phyloP scores from a whole-genome alignment of 2,888 invertebrate species.

The Venustoraphidia nigricollis region DNA sequence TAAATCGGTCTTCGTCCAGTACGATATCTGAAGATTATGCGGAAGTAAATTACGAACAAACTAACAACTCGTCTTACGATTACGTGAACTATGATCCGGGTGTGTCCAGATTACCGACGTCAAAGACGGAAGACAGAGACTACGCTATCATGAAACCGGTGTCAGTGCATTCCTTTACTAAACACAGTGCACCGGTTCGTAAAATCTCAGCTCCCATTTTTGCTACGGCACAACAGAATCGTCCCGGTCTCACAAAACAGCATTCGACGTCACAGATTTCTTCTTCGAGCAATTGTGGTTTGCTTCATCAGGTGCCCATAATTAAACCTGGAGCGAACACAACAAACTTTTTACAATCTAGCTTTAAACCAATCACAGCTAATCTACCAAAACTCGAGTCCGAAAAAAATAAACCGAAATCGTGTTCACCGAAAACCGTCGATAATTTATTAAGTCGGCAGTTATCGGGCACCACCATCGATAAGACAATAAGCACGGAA shows the following conservation, averaged over 20 bases:
- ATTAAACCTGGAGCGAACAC: constrained; percentile 15
- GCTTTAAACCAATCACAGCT: constrained; percentile 7
- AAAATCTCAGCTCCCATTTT: constrained; percentile 5
- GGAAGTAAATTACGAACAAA: constrained; percentile 9
- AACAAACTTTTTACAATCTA: constrained; percentile 6
- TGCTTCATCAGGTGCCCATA: constrained; percentile 7
- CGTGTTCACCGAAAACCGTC: constrained; percentile 15
- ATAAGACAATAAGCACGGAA: constrained; percentile 5
- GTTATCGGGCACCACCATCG: constrained; percentile 8
- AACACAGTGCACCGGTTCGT: constrained; percentile 1
- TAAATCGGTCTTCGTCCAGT: background rate
- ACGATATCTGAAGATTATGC: constrained; percentile 3
- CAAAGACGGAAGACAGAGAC: constrained; percentile 22
- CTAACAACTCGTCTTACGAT: constrained; percentile 15
- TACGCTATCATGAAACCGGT: constrained; percentile 33
- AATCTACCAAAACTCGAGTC: constrained; percentile 11
- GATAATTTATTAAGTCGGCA: constrained; percentile 14
- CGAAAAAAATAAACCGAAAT: constrained; percentile 8
- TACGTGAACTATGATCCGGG: constrained; percentile 25
- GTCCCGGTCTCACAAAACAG: constrained; percentile 4
- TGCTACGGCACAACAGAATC: background rate
- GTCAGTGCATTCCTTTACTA: background rate
- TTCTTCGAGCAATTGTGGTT: background rate
- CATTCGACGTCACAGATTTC: constrained; percentile 3
- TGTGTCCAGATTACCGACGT: constrained; percentile 7